A percentile compares a stretch with the other conserved stretches of the same genome.
Conservation (phyloP, 2,797 vertebrate genomes). For the Chelon labrosus region DNA sequence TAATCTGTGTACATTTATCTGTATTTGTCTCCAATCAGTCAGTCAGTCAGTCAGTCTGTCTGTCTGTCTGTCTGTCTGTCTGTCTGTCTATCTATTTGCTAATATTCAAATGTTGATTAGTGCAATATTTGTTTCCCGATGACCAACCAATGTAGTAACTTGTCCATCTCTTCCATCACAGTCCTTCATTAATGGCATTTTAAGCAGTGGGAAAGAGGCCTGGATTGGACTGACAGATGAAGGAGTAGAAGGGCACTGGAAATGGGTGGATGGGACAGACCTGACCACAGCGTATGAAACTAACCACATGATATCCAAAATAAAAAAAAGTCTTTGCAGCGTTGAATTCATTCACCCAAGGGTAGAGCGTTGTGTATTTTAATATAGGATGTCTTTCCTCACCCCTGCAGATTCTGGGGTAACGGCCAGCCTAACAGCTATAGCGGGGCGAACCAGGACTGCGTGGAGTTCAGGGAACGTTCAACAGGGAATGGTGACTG, state of each 20-base stretch:
- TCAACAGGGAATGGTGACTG: constrained; percentile 17
- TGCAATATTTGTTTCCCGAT: neutral
- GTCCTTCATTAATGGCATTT: constrained; percentile 65
- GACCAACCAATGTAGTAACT: neutral
- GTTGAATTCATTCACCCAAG: neutral
- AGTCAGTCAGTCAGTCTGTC: too few species aligned
- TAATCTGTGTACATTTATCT: neutral
- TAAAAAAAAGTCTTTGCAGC: neutral
- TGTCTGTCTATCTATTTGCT: too few species aligned
- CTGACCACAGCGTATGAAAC: constrained; percentile 50
- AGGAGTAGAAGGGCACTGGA: constrained; percentile 64
- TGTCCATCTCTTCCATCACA: constrained; percentile 19
- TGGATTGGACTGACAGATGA: constrained; percentile 77
- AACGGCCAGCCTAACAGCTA: constrained; percentile 72
- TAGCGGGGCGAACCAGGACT: constrained; percentile 71
- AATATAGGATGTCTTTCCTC: neutral
- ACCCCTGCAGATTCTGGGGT: constrained; percentile 66
- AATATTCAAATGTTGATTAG: too few species aligned
- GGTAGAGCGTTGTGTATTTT: neutral
- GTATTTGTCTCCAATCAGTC: neutral
- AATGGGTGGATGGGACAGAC: constrained; percentile 71
- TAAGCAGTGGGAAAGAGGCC: constrained; percentile 41
- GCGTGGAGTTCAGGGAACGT: constrained; percentile 68
- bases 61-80: too few species aligned
- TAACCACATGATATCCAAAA: neutral